phyloP scores from a whole-genome alignment of 1,140 invertebrate genomes.

The Acromyrmex heyeri region DNA sequence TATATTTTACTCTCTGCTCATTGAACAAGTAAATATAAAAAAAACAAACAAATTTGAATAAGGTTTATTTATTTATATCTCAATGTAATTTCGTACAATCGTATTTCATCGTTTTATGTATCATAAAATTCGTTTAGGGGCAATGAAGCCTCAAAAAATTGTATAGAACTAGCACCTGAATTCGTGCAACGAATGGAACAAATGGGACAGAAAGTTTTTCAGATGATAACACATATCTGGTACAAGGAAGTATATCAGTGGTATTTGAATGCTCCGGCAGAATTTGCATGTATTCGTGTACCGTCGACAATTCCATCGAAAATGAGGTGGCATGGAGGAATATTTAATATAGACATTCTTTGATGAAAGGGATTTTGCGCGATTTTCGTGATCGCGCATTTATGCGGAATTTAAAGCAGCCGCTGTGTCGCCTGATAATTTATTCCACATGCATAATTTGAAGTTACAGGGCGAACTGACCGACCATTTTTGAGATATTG shows the following conservation, averaged over 20 bases:
- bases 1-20: neutral
- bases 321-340: slow-evolving; percentile 7
- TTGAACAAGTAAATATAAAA: neutral
- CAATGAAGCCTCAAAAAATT: slow-evolving; percentile 36
- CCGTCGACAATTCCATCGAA: slow-evolving; percentile 2
- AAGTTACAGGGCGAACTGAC: neutral
- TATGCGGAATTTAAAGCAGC: slow-evolving; percentile 39
- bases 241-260: neutral
- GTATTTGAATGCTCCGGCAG: neutral
- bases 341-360: slow-evolving; percentile 54
- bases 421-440: slow-evolving; percentile 21
- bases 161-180: neutral
- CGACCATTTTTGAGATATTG: neutral
- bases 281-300: slow-evolving; percentile 40
- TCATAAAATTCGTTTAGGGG: neutral
- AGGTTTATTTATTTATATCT: neutral
- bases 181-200: neutral
- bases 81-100: neutral
- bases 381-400: slow-evolving; percentile 31
- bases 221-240: slow-evolving; percentile 22
- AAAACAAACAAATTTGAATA: neutral
- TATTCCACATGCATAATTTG: slow-evolving; percentile 20
- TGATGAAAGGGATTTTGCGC: slow-evolving; percentile 20
- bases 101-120: neutral
- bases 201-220: slow-evolving; percentile 2